phyloP scores from a whole-genome alignment of 2,113 vertebrate species.

The Thalassoma bifasciatum region DNA sequence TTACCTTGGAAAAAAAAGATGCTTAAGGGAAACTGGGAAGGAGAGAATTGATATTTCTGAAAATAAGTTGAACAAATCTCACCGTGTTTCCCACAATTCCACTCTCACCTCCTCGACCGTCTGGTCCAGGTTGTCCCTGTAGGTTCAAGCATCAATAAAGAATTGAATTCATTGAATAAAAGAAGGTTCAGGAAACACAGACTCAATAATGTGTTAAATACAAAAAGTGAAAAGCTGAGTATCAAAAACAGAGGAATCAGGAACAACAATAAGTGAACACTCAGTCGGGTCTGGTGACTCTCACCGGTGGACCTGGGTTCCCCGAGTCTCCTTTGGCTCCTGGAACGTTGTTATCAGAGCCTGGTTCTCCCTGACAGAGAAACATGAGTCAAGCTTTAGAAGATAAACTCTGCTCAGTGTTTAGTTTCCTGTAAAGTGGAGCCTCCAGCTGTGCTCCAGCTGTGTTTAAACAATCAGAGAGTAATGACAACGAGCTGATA shows the following conservation, averaged over 20 bases:
- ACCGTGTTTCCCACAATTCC: constrained; percentile 73
- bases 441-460: constrained; percentile 9
- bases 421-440: not conserved
- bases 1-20: too few species aligned
- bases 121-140: constrained; percentile 74
- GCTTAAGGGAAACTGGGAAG: too few species aligned
- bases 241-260: too few species aligned
- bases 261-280: too few species aligned
- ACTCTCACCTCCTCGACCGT: constrained; percentile 52
- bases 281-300: not conserved
- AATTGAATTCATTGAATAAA: too few species aligned
- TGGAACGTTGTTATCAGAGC: constrained; percentile 68
- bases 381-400: not conserved
- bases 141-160: not conserved
- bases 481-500: too few species aligned
- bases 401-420: not conserved
- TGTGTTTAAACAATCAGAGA: not conserved
- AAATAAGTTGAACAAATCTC: constrained; percentile 24
- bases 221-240: too few species aligned
- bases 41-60: not conserved
- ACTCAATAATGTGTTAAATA: too few species aligned
- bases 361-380: constrained; percentile 84
- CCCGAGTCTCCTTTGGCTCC: constrained; percentile 86
- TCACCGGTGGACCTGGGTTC: constrained; percentile 81
- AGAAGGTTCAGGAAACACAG: not conserved